These are phyloP conservation scores for Ciconia maguari DNA, from an alignment of 2,113 vertebrate species.

Conservation along the genomic window DNA sequence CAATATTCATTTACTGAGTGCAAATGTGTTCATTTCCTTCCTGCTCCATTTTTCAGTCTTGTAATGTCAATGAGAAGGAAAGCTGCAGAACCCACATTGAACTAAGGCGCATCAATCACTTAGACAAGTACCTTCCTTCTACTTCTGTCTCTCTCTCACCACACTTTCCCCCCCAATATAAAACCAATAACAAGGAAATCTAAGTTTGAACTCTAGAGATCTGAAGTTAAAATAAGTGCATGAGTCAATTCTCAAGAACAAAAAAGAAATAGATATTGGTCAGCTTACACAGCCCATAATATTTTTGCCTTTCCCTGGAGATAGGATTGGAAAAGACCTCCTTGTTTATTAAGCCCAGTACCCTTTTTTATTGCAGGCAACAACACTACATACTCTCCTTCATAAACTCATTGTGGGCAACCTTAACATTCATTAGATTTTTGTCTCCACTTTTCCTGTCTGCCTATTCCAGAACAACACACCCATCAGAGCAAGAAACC, in stretches of 20 bases:
- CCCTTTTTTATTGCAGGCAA: neutral
- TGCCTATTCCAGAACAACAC: neutral
- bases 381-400: accelerated
- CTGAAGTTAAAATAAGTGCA: neutral
- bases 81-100: neutral
- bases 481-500: neutral
- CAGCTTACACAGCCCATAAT: neutral
- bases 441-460: neutral
- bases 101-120: neutral
- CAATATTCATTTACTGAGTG: neutral
- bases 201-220: neutral
- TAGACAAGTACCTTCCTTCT: neutral
- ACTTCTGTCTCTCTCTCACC: neutral
- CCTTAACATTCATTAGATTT: neutral
- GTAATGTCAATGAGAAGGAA: neutral
- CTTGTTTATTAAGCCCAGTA: neutral
- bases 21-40: neutral
- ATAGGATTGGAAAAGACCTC: neutral
- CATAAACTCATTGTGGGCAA: neutral
- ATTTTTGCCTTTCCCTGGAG: neutral
- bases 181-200: neutral
- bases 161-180: neutral
- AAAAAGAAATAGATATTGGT: neutral
- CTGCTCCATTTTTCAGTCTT: neutral
- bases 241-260: neutral